Base-by-base conservation (phyloP, 2,888 invertebrate genomes). In the Lasioglossum figueresi region DNA sequence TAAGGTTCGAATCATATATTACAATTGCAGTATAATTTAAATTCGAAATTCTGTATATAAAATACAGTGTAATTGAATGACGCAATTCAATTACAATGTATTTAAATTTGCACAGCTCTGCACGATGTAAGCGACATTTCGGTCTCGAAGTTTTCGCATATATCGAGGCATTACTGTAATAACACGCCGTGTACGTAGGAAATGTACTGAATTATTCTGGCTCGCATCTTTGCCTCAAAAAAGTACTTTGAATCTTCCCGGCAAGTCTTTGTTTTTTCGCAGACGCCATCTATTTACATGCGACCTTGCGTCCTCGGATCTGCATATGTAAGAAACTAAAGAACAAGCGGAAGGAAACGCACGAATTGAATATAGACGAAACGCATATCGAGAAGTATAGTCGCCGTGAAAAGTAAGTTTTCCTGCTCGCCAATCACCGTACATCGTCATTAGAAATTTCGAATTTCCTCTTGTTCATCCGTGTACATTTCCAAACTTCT, bases 271-370 rank as follows among this genome's bases (percentile, higher is more conserved):
- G 27, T 59, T 77, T 68, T 56, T 52, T 68, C 56, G 56, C 70
- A 27, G 70, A 56, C 56, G 56, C 27, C 40, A 78, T 78, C 71
- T 71, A 52, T 71, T 78, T 78, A 56, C 56, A 12, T 16, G 48
- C 23, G 71, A 43, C 40, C 78, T 78, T 8, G 40, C 37, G 56
- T 56, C 37, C 56, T 56, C 56, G 5, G 78, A 71, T 56, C 71
- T 71, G 56, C 40, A 71, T 78, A 71, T 59, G 78, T 71, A 71
- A 78, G 48, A 40, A 71, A 56, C 71, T 23, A 56, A 71, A 56
- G 56, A 40, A 78, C 52, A 56, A 27, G 59, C 45, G 34, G 72
- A 73, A 79, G 43, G 45, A 45, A 63, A 45, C 27, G 45, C 73
- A 31, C 45, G 72, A 16, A 34, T 34, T 37, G 73, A 73, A 59